phyloP scores from a whole-genome alignment of 2,797 vertebrate genomes.

The Anguilla obscura region DNA sequence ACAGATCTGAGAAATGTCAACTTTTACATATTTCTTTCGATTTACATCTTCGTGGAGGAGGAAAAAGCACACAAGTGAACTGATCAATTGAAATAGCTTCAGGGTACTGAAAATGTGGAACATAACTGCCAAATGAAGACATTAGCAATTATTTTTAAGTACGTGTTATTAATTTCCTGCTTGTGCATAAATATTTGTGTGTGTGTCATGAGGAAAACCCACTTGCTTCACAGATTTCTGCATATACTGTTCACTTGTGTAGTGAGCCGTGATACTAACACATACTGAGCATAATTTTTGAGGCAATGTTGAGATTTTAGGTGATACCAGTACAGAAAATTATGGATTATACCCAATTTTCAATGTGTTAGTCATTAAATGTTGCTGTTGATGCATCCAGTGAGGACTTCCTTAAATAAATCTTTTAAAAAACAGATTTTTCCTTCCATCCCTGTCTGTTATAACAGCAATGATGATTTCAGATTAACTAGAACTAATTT shows the following conservation, averaged over 20 bases:
- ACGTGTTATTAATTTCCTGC: conserved; percentile 3
- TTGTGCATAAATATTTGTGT: neutral
- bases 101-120: neutral
- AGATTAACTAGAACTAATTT: neutral
- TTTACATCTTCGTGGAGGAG: neutral
- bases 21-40: neutral
- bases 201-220: neutral
- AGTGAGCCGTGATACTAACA: neutral
- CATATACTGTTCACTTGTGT: conserved; percentile 4
- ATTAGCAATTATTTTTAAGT: neutral
- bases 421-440: neutral
- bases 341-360: conserved; percentile 19
- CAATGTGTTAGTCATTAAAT: conserved; percentile 17
- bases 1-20: conserved; percentile 4
- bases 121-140: conserved; percentile 1
- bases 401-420: neutral
- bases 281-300: conserved; percentile 2
- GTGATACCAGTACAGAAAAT: conserved; percentile 30
- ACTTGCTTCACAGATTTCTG: neutral
- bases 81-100: conserved; percentile 3
- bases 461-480: neutral
- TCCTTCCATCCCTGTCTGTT: neutral
- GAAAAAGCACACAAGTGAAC: neutral
- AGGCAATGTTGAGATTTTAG: conserved; percentile 16
- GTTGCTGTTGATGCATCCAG: neutral